phyloP scores from a whole-genome alignment of 2,888 invertebrate species.

The Tachina grossa region DNA sequence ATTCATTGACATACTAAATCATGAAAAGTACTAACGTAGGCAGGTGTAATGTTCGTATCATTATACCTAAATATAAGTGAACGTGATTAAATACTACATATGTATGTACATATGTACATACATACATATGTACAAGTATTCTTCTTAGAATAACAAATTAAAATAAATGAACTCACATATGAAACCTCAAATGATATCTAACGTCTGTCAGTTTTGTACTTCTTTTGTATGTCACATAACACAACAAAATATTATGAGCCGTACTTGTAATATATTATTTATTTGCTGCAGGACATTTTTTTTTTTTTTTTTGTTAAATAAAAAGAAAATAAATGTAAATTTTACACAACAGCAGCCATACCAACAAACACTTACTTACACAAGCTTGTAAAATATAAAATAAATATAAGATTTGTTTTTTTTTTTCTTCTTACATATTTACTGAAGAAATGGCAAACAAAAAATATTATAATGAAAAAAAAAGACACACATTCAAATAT shows the following conservation, averaged over 20 bases:
- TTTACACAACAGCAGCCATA: slow-evolving; percentile 21
- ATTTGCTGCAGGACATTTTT: slow-evolving; percentile 59
- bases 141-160: slow-evolving; percentile 16
- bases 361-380: neutral
- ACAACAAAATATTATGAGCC: slow-evolving; percentile 20
- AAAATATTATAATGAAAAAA: slow-evolving; percentile 33
- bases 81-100: neutral
- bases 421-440: slow-evolving; percentile 7
- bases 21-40: neutral
- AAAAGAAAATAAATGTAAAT: slow-evolving; percentile 52
- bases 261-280: slow-evolving; percentile 52
- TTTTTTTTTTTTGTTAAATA: slow-evolving; percentile 53
- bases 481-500: slow-evolving; percentile 67
- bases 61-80: neutral
- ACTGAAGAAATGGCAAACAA: slow-evolving; percentile 35
- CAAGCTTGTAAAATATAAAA: slow-evolving; percentile 10
- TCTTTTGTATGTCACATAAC: slow-evolving; percentile 62
- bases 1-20: neutral
- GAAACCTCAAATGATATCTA: slow-evolving; percentile 18
- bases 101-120: neutral
- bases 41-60: neutral
- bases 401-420: slow-evolving; percentile 40
- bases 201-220: slow-evolving; percentile 43
- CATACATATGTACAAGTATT: neutral
- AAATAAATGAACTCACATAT: slow-evolving; percentile 51